Base-by-base conservation (phyloP, 2,113 vertebrate genomes). In the Cynocephalus volans region DNA sequence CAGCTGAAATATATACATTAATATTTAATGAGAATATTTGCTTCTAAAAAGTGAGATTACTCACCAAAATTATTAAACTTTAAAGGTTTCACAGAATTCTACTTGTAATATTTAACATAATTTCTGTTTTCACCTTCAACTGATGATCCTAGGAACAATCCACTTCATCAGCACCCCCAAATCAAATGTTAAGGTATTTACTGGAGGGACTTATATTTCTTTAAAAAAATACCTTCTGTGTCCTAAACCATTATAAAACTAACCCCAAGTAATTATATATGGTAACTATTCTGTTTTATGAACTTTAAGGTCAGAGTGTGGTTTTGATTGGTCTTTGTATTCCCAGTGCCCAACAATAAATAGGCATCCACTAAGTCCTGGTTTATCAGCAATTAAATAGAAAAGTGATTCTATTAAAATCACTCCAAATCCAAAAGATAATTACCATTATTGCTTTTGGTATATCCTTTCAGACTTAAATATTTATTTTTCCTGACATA, bases 1-100 rank as follows among this genome's bases (percentile, higher is more conserved):
- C 99, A 99, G 99, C 99, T 99, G 96, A 93, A 99, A 98, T 41
- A 97, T 31, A 96, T 52, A 93, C n/a, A 75, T 90, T 80, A 64
- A 79, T 65, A 95, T 85, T 97, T 95, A 97, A 93, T 93, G 24
- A 89, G 85, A 93, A 92, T 50, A 94, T 9, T 54, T 90, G 41
- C 54, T 82, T 96, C 65, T 81, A 93, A 91, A 93, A 96, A 92
- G 21, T 69, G 28, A 93, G 54, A 75, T 73, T 90, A 24, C 62
- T 82, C 52, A n/a, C 41, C 58, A 90, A 97, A 93, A 84, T 85
- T 45, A 90, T 84, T 76, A 93, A 89, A 93, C 4, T 95, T 54
- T 83, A 64, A 81, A 67, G 1, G 3, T 60, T 69, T 86, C 62
- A 88, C 18, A 94, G 31, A 97, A 96, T 86, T 92, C 62, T 87